These are phyloP conservation scores for Galleria mellonella DNA, from an alignment of 1,140 invertebrate genomes.

Conservation along the genomic window DNA sequence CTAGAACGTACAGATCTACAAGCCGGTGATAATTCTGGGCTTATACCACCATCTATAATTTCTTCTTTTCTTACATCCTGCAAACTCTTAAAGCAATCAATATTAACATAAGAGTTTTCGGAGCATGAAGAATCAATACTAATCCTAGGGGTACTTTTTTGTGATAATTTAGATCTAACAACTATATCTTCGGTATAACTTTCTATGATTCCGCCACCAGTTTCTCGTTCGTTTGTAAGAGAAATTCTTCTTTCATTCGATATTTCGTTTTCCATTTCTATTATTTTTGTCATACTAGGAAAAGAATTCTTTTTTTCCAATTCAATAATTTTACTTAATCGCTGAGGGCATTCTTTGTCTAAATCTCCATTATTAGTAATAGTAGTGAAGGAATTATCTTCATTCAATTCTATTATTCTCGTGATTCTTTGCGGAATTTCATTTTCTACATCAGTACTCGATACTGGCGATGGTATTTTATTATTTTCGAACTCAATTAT, in stretches of 20 bases:
- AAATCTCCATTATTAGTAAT: slow-evolving; percentile 34
- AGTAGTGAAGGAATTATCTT: slow-evolving; percentile 48
- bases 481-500: slow-evolving; percentile 66
- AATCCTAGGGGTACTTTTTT: slow-evolving; percentile 65
- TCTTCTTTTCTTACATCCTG: slow-evolving; percentile 66
- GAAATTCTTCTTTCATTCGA: slow-evolving; percentile 65
- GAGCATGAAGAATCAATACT: slow-evolving; percentile 72
- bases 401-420: slow-evolving; percentile 61
- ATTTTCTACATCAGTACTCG: slow-evolving; percentile 36
- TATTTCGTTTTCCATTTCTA: slow-evolving; percentile 70
- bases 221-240: slow-evolving; percentile 62
- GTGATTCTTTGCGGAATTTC: slow-evolving; percentile 59
- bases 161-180: slow-evolving; percentile 50
- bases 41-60: slow-evolving; percentile 29
- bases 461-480: slow-evolving; percentile 35
- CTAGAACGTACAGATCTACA: slow-evolving; percentile 53
- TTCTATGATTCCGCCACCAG: slow-evolving; percentile 44
- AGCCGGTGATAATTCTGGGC: slow-evolving; percentile 39
- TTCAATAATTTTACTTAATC: slow-evolving; percentile 50
- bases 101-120: slow-evolving; percentile 73
- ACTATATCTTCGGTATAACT: slow-evolving; percentile 45
- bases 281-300: slow-evolving; percentile 65
- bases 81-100: slow-evolving; percentile 67
- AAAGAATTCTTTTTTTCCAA: slow-evolving; percentile 51
- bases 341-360: slow-evolving; percentile 44